A percentile compares a stretch with the other conserved stretches of the same genome.
Evolutionary conservation across 2,888 invertebrate species (phyloP).

Genomic region (Drosophila tripunctata): DNA sequence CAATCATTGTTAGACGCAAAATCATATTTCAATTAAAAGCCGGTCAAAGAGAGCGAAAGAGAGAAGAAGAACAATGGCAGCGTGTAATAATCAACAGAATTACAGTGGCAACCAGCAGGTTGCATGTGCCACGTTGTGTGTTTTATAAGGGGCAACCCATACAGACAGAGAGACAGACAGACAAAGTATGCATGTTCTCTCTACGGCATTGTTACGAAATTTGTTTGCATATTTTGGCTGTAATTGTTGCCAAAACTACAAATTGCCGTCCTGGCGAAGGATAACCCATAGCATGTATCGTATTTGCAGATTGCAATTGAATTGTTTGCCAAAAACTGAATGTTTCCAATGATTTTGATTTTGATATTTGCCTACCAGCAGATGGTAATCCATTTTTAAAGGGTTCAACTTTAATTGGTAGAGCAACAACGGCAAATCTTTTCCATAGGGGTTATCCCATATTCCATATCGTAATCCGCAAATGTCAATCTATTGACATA

Average conservation of each 20-base stretch:
- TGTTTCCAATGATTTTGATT: slow-evolving; percentile 30
- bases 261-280: slow-evolving; percentile 32
- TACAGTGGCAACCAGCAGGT: slow-evolving; percentile 8
- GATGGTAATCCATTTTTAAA: slow-evolving; percentile 20
- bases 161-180: slow-evolving; percentile 2
- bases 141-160: too few species aligned
- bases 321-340: slow-evolving; percentile 32
- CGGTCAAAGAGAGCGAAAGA: neutral
- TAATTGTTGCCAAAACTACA: slow-evolving; percentile 55
- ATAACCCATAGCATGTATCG: slow-evolving; percentile 10
- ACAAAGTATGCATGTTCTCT: slow-evolving; percentile 13
- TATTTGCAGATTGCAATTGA: slow-evolving; percentile 43
- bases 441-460: neutral
- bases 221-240: slow-evolving; percentile 58
- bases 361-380: slow-evolving; percentile 16
- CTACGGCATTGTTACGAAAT: slow-evolving; percentile 45
- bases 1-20: slow-evolving; percentile 55
- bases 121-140: slow-evolving; percentile 21
- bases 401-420: slow-evolving; percentile 2
- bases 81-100: slow-evolving; percentile 59
- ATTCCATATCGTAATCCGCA: slow-evolving; percentile 23
- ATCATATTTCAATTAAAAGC: slow-evolving; percentile 75
- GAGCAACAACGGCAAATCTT: slow-evolving; percentile 10
- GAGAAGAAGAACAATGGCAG: slow-evolving; percentile 1
- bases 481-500: slow-evolving; percentile 48